Evolutionary conservation across 2,888 invertebrate species (phyloP).

Genomic region (Platycheirus rosarum): DNA sequence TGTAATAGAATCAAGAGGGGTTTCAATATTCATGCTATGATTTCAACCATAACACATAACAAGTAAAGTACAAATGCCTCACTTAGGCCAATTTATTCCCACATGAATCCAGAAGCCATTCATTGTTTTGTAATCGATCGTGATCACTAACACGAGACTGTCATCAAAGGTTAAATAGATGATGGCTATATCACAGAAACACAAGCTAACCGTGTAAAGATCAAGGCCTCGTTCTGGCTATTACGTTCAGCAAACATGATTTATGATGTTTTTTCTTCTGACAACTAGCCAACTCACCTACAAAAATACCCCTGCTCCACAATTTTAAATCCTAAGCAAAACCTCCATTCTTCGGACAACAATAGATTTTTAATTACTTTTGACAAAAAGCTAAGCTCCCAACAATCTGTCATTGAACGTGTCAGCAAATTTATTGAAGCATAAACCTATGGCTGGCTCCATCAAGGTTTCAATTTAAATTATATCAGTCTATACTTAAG

Average conservation of each 20-base stretch:
- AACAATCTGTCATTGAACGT: constrained; percentile 20
- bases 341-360: constrained; percentile 5
- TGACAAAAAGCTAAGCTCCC: constrained; percentile 23
- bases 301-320: constrained; percentile 15
- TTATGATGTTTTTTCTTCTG: constrained; percentile 38
- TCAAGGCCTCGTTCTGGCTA: constrained; percentile 40
- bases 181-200: constrained; percentile 41
- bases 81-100: constrained; percentile 12
- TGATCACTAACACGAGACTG: constrained; percentile 10
- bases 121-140: neutral
- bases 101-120: constrained; percentile 3
- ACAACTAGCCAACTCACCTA: constrained; percentile 26
- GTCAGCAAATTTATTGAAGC: constrained; percentile 43
- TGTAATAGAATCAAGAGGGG: no score
- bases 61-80: neutral
- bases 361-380: constrained; percentile 36
- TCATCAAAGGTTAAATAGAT: constrained; percentile 22
- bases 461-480: constrained; percentile 12
- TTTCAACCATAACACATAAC: no score
- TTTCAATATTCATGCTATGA: no score
- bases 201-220: constrained; percentile 25
- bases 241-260: constrained; percentile 58
- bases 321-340: constrained; percentile 7
- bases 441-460: neutral
- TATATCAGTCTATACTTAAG: constrained; percentile 32